Percentiles rank a stretch among this genome's conserved stretches.
Conservation (phyloP, 2,888 invertebrate species). For the Ormyrus pomaceus region DNA sequence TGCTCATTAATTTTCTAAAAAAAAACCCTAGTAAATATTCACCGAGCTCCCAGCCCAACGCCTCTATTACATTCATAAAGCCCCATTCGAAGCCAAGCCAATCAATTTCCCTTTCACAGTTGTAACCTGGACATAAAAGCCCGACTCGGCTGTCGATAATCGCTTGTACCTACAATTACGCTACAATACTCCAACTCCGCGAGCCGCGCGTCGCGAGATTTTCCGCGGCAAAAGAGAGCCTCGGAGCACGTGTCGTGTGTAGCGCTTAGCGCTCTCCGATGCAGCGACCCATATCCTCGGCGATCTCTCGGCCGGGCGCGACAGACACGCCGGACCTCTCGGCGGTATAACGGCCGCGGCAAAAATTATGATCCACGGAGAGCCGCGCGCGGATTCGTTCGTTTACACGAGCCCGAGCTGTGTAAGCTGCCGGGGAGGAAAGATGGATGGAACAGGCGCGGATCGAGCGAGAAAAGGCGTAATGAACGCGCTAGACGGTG, state of each 20-base stretch:
- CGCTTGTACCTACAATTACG: too few species aligned
- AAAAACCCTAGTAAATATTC: too few species aligned
- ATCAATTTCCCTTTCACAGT: too few species aligned
- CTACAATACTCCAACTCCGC: neutral
- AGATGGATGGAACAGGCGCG: too few species aligned
- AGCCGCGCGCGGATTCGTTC: neutral
- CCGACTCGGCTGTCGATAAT: too few species aligned
- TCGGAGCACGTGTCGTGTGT: neutral
- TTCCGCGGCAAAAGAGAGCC: neutral
- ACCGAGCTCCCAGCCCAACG: too few species aligned
- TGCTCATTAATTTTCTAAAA: too few species aligned
- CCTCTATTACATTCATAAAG: too few species aligned
- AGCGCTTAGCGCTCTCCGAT: neutral
- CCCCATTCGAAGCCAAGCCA: too few species aligned
- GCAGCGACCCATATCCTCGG: neutral
- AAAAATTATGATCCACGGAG: conserved; percentile 44
- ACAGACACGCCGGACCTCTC: too few species aligned
- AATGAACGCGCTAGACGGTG: conserved; percentile 15
- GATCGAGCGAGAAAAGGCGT: neutral
- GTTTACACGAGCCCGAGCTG: neutral
- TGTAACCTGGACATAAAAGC: too few species aligned
- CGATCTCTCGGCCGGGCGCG: neutral
- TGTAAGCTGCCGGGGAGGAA: too few species aligned
- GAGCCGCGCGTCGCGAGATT: neutral
- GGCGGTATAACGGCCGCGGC: neutral